Conservation (phyloP, 2,113 vertebrate genomes). For the Phocoena sinus region DNA sequence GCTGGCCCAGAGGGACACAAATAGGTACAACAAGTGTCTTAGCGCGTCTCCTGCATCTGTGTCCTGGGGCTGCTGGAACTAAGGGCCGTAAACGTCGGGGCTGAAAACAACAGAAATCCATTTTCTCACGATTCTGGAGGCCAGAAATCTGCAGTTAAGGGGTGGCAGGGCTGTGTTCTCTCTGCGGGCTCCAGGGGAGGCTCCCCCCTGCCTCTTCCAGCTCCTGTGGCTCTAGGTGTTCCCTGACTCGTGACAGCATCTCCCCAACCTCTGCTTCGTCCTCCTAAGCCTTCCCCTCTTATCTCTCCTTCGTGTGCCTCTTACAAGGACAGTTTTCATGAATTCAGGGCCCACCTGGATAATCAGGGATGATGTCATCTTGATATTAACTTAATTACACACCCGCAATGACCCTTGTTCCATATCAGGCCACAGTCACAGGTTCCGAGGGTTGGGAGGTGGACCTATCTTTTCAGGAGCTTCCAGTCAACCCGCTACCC, state of each 20-base stretch:
- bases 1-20: fast-evolving
- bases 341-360: fast-evolving
- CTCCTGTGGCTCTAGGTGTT: not conserved
- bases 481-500: fast-evolving
- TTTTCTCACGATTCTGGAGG: not conserved
- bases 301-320: fast-evolving
- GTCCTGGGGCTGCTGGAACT: not conserved
- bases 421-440: fast-evolving
- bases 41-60: fast-evolving
- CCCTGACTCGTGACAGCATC: fast-evolving
- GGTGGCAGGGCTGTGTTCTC: not conserved
- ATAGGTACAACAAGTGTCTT: fast-evolving
- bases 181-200: not conserved
- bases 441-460: fast-evolving
- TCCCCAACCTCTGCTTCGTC: fast-evolving
- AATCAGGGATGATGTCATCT: fast-evolving
- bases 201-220: not conserved
- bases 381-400: not conserved
- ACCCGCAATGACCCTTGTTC: not conserved
- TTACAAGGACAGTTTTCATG: not conserved
- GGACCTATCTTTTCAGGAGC: not conserved
- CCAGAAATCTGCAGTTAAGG: not conserved
- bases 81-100: fast-evolving
- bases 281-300: fast-evolving
- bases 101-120: not conserved